Evolutionary conservation across 2,113 vertebrate genomes (phyloP).

Genomic region (Melanerpes aurifrons): DNA sequence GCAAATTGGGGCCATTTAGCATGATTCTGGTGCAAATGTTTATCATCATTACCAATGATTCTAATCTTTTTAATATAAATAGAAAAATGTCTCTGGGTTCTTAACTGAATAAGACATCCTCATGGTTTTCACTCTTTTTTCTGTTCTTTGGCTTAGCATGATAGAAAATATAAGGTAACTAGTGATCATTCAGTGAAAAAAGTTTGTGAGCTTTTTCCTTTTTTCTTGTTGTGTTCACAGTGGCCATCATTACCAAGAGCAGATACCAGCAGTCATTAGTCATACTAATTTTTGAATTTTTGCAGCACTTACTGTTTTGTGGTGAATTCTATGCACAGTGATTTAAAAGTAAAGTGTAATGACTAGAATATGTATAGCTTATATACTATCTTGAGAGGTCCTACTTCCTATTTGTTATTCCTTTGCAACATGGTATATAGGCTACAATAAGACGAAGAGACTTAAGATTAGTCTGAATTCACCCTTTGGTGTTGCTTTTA

Average conservation of each 20-base stretch:
- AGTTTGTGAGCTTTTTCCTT: accelerated
- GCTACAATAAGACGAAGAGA: not conserved
- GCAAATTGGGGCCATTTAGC: not conserved
- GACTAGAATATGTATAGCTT: not conserved
- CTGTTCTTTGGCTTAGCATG: no score
- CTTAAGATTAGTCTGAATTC: not conserved
- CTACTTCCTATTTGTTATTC: not conserved
- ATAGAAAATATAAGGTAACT: not conserved
- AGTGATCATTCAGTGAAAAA: not conserved
- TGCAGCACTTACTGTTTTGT: not conserved
- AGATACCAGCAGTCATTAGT: not conserved
- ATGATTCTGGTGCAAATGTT: not conserved
- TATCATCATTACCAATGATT: not conserved
- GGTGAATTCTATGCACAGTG: not conserved
- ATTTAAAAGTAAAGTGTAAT: not conserved
- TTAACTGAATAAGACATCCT: not conserved
- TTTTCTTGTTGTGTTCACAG: no score
- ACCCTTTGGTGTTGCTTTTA: not conserved
- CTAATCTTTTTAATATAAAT: not conserved
- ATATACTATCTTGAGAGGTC: not conserved
- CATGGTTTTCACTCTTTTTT: not conserved
- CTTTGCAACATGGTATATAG: accelerated
- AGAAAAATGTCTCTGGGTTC: not conserved
- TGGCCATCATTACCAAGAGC: not conserved
- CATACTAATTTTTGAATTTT: not conserved